Conservation (phyloP, 2,113 vertebrate genomes). For the Pelvicachromis taeniatus region DNA sequence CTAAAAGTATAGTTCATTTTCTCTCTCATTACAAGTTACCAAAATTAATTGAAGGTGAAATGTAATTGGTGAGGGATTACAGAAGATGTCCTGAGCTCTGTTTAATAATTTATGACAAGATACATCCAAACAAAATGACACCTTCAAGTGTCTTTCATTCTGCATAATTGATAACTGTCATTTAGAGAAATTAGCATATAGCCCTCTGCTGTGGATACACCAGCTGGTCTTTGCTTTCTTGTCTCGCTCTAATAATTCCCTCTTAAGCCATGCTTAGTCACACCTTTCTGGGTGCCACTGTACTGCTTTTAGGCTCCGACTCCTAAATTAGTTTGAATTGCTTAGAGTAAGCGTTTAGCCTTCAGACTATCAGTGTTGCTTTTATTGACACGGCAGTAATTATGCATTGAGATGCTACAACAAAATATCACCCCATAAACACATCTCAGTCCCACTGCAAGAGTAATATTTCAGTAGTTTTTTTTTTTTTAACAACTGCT, state of each 20-base stretch:
- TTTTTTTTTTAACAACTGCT: neutral
- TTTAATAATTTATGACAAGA: conserved; percentile 15
- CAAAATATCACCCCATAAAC: neutral
- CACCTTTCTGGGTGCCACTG: neutral
- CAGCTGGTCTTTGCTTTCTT: conserved; percentile 4
- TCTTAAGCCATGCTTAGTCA: conserved; percentile 42
- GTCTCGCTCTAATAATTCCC: conserved; percentile 26
- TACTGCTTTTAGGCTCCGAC: conserved; percentile 5
- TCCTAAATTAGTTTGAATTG: conserved; percentile 23
- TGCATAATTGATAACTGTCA: conserved; percentile 1
- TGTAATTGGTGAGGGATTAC: neutral
- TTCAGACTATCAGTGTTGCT: neutral
- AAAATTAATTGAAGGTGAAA: neutral
- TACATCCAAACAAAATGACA: neutral
- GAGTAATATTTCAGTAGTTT: neutral
- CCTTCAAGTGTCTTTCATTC: neutral
- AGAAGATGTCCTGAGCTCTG: neutral
- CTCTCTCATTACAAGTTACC: neutral
- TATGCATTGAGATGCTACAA: neutral
- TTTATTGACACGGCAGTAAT: neutral
- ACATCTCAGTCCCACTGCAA: neutral
- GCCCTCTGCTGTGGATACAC: neutral
- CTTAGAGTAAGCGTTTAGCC: conserved; percentile 5
- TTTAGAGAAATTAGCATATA: neutral
- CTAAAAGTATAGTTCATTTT: neutral